Evolutionary conservation across 30 jellyfish, hydroid and myxozoan species (phyloP), one percentile per base, ranked within the genome.

Genomic region (Rhopilema esculentum): DNA sequence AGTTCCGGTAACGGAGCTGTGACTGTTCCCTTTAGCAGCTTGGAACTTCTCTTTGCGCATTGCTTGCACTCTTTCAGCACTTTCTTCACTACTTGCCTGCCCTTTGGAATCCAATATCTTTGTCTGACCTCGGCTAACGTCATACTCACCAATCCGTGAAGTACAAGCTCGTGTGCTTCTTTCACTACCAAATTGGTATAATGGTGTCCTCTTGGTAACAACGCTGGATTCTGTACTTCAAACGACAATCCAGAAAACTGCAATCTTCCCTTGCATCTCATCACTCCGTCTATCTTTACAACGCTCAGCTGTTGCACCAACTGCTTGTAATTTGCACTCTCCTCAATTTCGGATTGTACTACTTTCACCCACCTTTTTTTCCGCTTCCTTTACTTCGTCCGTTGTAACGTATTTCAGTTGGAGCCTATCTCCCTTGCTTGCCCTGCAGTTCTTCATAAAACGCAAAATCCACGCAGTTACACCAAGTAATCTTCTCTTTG

Each of bases 191-290:
- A 63, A 8, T 84, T 67, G 19, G 80, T 84, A 33, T 18, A 84
- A 73, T 68, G 1, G 92, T 50, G 85, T 24, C 33, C 66, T 63
- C 51, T 72, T 69, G 86, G 86, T 65, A 83, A 72, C 80, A 83
- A 53, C 22, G 50, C 40, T 53, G 92, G 86, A 17, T 70, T 72
- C 78, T 27, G 23, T 48, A 72, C 4, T 82, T 64, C n/a, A n/a
- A n/a, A n/a, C n/a, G n/a, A n/a, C n/a, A n/a, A n/a, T n/a, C n/a
- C n/a, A n/a, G n/a, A n/a, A 66, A 18, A 65, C 75, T 81, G 75
- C 48, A 81, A 23, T 65, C 74, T 30, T 23, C 91, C 91, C 69
- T 69, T 70, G 69, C 91, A 81, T 81, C 74, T 65, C 82, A 81
- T 28, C 23, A 81, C 69, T 12, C 82, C 91, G 69, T 69, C 81